These are phyloP conservation scores for Eudasyphora cyanicolor DNA, from an alignment of 2,888 invertebrate species.

Conservation along the genomic window DNA sequence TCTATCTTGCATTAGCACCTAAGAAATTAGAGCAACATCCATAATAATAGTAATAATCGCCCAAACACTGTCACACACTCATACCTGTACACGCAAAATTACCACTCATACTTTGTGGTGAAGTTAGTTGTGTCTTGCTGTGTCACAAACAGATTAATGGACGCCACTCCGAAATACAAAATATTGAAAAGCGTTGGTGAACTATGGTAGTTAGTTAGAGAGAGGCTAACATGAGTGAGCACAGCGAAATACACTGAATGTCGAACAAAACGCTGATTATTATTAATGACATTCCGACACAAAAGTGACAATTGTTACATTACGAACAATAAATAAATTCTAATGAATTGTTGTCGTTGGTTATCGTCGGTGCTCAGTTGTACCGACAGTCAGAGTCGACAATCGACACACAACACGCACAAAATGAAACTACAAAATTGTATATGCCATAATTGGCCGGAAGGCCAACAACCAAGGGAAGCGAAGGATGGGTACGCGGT, in stretches of 20 bases:
- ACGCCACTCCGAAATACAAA: neutral
- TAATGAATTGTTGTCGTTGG: neutral
- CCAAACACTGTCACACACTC: neutral
- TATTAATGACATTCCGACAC: neutral
- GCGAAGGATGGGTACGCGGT: neutral
- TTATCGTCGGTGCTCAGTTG: neutral
- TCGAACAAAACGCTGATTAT: slow-evolving; percentile 14
- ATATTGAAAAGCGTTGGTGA: slow-evolving; percentile 4
- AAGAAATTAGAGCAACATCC: neutral
- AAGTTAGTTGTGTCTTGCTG: neutral
- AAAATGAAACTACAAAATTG: neutral
- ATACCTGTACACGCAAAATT: neutral
- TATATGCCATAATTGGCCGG: neutral
- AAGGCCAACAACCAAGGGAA: too few species aligned
- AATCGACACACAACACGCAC: neutral
- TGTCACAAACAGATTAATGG: neutral
- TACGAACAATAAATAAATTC: slow-evolving; percentile 1
- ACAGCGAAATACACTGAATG: neutral
- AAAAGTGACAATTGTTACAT: slow-evolving; percentile 14
- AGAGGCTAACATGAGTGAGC: neutral
- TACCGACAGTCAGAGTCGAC: neutral
- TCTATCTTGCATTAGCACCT: neutral
- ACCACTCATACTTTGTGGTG: neutral
- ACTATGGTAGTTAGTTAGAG: neutral
- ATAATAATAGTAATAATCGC: neutral